Evolutionary conservation across 2,888 invertebrate genomes (phyloP), one percentile per base, ranked within the genome.

Genomic region (Drosophila prolongata): DNA sequence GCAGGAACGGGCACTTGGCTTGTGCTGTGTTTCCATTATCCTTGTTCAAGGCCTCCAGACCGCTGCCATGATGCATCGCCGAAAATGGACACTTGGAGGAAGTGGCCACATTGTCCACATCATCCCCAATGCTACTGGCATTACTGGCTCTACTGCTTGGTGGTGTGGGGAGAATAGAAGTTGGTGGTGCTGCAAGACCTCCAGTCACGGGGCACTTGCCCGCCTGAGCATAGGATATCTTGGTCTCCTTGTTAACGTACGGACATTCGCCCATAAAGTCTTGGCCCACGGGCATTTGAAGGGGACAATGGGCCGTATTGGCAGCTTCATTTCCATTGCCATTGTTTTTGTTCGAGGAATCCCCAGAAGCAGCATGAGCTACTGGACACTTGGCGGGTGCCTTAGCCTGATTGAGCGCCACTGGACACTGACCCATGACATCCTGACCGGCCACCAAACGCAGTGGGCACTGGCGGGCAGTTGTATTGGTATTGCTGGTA

Each of bases 181-280:
- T 34, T 2, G 34, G 43, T 9, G 50, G 46, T 16, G 24, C 47
- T 11, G 47, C 47, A 35, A 49, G 40, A 35, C 68, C 58, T 4
- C 78, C 79, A 6, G 90, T 80, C 10, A 91, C 77, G 1, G 90
- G 89, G 56, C 90, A 90, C 49, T 83, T 82, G 24, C 83, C 80
- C 11, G 77, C 66, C 9, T 81, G 82, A 52, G 91, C 89, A 44
- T 90, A 88, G 16, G 83, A 79, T 9, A 91, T 88, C 78, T 92
- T 91, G 1, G 90, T 73, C 52, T 91, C 90, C 11, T 91, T 91
- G 59, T 92, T 93, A 5, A 94, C 92, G 78, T 93, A 94, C 0
- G 94, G 94, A 82, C 94, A 94, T 83, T 94, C 92, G 13, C 94
- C 94, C 94, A 76, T 76, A 6, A 76, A 67, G 53, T 76, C 76